phyloP scores from a whole-genome alignment of 53 echinoderm and acorn worm genomes.

The Holothuria leucospilota region DNA sequence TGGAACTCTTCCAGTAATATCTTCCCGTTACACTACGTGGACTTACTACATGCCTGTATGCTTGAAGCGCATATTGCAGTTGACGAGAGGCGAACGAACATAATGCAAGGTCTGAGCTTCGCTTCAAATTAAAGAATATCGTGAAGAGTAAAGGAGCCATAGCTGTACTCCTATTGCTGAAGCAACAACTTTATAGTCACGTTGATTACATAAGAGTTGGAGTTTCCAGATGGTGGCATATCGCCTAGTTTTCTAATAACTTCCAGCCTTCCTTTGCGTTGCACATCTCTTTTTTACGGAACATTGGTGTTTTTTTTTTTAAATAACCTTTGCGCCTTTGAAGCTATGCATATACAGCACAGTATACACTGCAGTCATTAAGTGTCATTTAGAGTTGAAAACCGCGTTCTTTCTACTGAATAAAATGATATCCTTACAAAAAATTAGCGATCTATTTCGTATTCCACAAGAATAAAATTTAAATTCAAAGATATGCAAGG shows the following conservation, averaged over 20 bases:
- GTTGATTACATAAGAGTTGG: too few species aligned
- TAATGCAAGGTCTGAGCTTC: too few species aligned
- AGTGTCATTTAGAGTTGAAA: background rate
- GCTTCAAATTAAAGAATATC: too few species aligned
- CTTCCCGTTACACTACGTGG: too few species aligned
- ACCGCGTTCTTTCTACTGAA: background rate
- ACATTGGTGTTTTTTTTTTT: background rate
- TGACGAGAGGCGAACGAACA: too few species aligned
- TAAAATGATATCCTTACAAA: background rate
- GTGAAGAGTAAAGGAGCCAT: too few species aligned
- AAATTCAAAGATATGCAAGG: constrained; percentile 4
- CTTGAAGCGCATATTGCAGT: too few species aligned
- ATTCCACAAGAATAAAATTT: constrained; percentile 27
- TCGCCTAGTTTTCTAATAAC: constrained; percentile 4
- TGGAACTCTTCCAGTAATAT: too few species aligned
- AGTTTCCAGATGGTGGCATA: too few species aligned
- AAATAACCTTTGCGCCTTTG: background rate
- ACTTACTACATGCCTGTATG: too few species aligned
- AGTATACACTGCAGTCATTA: background rate
- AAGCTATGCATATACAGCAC: background rate
- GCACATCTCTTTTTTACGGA: background rate
- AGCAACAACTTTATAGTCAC: too few species aligned
- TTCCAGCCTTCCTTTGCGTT: background rate
- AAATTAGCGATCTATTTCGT: background rate
- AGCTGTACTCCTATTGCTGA: too few species aligned